Conservation (phyloP, 2,797 vertebrate genomes). For the Sebastes kiyomatsui region DNA sequence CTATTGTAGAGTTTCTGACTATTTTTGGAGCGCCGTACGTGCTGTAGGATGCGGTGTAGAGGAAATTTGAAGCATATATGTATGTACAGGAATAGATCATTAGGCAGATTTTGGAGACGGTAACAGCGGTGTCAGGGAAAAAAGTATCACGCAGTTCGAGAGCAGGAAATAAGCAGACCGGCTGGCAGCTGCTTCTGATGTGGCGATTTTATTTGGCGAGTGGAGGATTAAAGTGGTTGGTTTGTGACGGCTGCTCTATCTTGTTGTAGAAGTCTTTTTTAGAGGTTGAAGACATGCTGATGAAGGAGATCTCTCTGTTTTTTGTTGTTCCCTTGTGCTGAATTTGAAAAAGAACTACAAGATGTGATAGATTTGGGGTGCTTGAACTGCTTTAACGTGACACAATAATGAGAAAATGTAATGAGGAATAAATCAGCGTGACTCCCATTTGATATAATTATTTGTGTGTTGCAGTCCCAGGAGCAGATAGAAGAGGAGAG, state of each 20-base stretch:
- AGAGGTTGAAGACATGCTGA: not conserved
- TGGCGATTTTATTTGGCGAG: constrained; percentile 44
- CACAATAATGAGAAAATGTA: not conserved
- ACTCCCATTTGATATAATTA: not conserved
- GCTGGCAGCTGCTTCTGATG: constrained; percentile 58
- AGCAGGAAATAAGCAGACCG: constrained; percentile 52
- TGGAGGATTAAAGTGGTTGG: constrained; percentile 40
- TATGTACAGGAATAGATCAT: constrained; percentile 56
- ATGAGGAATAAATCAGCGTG: not conserved
- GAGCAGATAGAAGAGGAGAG: constrained; percentile 88
- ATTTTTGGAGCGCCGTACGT: constrained; percentile 28
- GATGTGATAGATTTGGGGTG: not conserved
- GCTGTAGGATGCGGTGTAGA: constrained; percentile 17
- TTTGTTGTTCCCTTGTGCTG: too few relatives aligned
- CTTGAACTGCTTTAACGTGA: not conserved
- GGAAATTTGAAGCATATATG: constrained; percentile 27
- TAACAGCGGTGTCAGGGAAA: constrained; percentile 38
- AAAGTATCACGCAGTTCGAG: constrained; percentile 21
- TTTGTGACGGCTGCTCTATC: constrained; percentile 5
- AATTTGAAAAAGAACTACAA: not conserved
- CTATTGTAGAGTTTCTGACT: constrained; percentile 25
- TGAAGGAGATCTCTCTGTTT: constrained; percentile 4
- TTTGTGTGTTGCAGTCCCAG: constrained; percentile 82
- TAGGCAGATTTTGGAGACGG: constrained; percentile 38
- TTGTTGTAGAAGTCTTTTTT: not conserved